Percentiles rank a stretch among this genome's conserved stretches.
Evolutionary conservation across 2,888 invertebrate genomes (phyloP).

Genomic region (Lacanobia oleracea): DNA sequence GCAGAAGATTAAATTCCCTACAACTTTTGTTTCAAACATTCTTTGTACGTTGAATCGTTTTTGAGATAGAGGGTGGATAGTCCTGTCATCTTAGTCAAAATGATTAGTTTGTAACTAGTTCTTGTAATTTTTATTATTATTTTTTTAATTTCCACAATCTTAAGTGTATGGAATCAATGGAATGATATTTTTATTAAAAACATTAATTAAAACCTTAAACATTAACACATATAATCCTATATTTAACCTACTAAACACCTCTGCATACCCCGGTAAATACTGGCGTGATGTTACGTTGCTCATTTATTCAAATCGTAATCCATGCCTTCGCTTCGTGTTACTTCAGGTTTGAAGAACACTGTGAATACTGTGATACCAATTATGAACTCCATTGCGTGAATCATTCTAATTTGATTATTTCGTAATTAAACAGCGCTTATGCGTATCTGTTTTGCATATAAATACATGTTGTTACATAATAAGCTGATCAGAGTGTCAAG

Average conservation of each 20-base stretch:
- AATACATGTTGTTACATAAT: conserved; percentile 33
- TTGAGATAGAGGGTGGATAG: too few species aligned
- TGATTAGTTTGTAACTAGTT: too few species aligned
- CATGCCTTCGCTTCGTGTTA: conserved; percentile 42
- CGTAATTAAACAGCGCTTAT: conserved; percentile 51
- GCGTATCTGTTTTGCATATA: conserved; percentile 51
- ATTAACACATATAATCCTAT: too few species aligned
- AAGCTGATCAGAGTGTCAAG: conserved; percentile 41
- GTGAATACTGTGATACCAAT: conserved; percentile 26
- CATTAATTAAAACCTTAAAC: too few species aligned
- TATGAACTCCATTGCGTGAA: conserved; percentile 34
- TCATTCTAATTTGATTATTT: conserved; percentile 37
- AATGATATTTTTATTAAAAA: too few species aligned
- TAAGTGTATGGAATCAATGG: too few species aligned
- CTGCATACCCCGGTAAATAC: not conserved
- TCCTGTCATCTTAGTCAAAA: too few species aligned
- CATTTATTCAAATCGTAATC: conserved; percentile 25
- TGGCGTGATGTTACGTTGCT: not conserved
- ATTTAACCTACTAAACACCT: not conserved
- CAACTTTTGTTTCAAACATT: too few species aligned
- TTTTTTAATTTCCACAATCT: too few species aligned
- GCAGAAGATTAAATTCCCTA: too few species aligned
- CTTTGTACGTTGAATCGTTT: too few species aligned
- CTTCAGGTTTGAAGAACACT: conserved; percentile 51
- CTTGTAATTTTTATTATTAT: too few species aligned